These are phyloP conservation scores for Ophraella communa DNA, from an alignment of 2,888 invertebrate genomes.

Conservation along the genomic window DNA sequence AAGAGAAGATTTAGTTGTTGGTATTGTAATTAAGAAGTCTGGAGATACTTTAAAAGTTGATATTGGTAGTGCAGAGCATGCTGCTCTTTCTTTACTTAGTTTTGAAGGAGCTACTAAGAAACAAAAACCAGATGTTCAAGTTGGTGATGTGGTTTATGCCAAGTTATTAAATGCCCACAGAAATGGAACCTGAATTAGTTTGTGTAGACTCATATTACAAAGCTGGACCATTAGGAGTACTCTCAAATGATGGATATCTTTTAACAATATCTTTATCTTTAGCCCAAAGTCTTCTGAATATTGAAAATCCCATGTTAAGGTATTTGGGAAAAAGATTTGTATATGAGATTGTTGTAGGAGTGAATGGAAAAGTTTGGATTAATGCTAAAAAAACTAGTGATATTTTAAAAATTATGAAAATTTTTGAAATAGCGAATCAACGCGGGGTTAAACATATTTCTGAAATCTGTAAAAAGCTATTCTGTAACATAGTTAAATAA, in stretches of 20 bases:
- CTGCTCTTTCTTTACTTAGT: constrained; percentile 82
- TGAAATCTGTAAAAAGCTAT: constrained; percentile 42
- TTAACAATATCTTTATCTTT: constrained; percentile 77
- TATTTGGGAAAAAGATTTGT: constrained; percentile 79
- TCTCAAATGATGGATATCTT: constrained; percentile 76
- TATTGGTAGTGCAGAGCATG: constrained; percentile 84
- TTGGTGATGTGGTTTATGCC: constrained; percentile 80
- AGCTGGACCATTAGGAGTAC: constrained; percentile 78
- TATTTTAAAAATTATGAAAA: constrained; percentile 82
- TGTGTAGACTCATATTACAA: constrained; percentile 90
- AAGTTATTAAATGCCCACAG: constrained; percentile 83
- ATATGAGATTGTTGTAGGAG: constrained; percentile 89
- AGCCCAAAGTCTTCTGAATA: constrained; percentile 74
- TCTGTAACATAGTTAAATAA: too few species aligned
- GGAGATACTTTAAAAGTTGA: constrained; percentile 89
- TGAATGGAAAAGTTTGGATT: constrained; percentile 96
- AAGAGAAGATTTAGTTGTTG: constrained; percentile 86
- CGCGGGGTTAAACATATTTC: constrained; percentile 63
- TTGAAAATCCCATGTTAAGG: constrained; percentile 74
- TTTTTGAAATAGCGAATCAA: constrained; percentile 75
- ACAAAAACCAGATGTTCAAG: constrained; percentile 85
- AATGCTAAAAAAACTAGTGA: constrained; percentile 74
- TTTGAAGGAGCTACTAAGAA: constrained; percentile 96
- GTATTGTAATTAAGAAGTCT: constrained; percentile 79
- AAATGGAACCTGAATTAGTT: constrained; percentile 92